Base-by-base conservation (phyloP, 1,140 invertebrate genomes). In the Drosophila paulistorum region DNA sequence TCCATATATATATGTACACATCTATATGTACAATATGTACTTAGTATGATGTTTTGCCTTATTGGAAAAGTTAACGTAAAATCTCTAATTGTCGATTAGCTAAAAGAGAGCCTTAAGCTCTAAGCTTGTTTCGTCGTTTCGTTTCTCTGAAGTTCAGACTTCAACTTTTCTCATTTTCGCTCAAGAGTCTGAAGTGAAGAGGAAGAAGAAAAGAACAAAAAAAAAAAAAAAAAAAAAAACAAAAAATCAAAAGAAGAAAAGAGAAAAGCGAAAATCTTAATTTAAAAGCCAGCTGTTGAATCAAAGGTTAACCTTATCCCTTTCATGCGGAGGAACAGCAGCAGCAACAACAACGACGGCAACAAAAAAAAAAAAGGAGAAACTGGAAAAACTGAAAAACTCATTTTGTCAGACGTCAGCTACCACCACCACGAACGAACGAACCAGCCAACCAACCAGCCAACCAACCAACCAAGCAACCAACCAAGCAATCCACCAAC, bases 261-360 rank as follows among this genome's bases (percentile, higher is more conserved):
- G 37, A 33, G 11, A 26, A 26, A 63, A 54, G 65, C 37, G 41
- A 48, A 87, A 87, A 89, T 87, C 83, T 87, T 87, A 89, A 89
- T 89, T 87, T 89, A 87, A 87, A 83, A 79, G 84, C 84, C 84
- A 89, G 84, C 84, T 87, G 84, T 87, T 89, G 84, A 87, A 87
- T 89, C 84, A 87, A 87, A 87, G 84, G 84, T 87, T 89, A 87
- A 87, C 84, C 83, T 81, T 77, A 71, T 76, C 65, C 65, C 65
- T 62, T 64, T 39, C 20, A 48, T 41, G 35, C 59, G 39, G 45
- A 30, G n/a, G 4, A 51, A 51, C 20, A 42, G 23, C 39, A 62
- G 17, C 17, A 23, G 11, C 33, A 60, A 20, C 14, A 60, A 9
- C 33, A 37, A 20, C 61, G 37, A 63, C 66, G 54, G 41, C 74